These are phyloP conservation scores for Elephas maximus DNA, from an alignment of 2,113 vertebrate species.

Conservation along the genomic window DNA sequence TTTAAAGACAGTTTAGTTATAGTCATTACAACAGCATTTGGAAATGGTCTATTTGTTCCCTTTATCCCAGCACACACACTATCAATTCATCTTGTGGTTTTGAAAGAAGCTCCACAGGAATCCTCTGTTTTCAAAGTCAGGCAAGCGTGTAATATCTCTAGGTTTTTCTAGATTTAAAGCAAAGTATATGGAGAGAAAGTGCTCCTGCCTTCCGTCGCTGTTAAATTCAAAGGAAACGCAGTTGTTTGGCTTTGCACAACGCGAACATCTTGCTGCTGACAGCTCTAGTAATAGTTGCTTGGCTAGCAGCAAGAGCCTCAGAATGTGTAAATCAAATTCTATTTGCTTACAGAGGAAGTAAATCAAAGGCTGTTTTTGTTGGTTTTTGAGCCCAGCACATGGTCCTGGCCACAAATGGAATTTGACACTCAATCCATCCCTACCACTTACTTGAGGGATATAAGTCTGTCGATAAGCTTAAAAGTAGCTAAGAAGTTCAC, in stretches of 20 bases:
- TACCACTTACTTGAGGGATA: background rate
- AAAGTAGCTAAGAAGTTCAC: background rate
- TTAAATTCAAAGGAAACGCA: background rate
- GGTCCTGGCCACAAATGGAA: background rate
- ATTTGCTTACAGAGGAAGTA: slow-evolving; percentile 54
- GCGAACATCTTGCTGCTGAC: background rate
- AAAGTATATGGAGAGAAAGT: slow-evolving; percentile 5
- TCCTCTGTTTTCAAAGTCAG: background rate
- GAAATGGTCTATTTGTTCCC: slow-evolving; percentile 23
- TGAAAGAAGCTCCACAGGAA: slow-evolving; percentile 21
- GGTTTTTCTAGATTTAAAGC: background rate
- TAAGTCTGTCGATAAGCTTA: background rate
- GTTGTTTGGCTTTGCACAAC: background rate
- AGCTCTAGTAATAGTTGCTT: slow-evolving; percentile 16
- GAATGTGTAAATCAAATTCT: slow-evolving; percentile 37
- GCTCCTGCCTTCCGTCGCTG: background rate
- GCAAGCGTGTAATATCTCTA: accelerated
- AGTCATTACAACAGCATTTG: slow-evolving; percentile 5
- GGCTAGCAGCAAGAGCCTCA: slow-evolving; percentile 44
- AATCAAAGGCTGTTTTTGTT: slow-evolving; percentile 63
- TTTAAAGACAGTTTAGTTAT: slow-evolving; percentile 23
- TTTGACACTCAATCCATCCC: background rate
- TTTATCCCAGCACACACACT: background rate
- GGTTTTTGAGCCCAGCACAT: background rate
- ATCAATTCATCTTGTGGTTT: slow-evolving; percentile 31